Conservation (phyloP, 2,888 invertebrate species). For the Sesia bembeciformis region DNA sequence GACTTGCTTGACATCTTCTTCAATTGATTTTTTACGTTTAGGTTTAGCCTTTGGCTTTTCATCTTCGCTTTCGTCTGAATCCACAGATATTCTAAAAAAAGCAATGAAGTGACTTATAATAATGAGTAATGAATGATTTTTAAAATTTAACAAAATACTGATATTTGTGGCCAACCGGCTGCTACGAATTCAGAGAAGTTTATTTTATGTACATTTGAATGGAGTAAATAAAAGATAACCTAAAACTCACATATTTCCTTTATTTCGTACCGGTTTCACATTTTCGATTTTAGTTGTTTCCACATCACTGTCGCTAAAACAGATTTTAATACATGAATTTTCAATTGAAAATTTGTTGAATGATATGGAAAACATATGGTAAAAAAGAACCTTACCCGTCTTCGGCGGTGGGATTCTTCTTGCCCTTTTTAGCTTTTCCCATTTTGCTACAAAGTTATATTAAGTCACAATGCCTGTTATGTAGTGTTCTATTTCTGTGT, state of each 20-base stretch:
- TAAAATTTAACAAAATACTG: neutral
- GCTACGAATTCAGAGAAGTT: too few species aligned
- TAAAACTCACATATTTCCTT: constrained; percentile 57
- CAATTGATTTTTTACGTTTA: constrained; percentile 64
- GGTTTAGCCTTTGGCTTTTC: constrained; percentile 61
- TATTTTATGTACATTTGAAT: neutral
- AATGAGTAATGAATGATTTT: neutral
- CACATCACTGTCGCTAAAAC: constrained; percentile 78
- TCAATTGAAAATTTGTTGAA: constrained; percentile 4
- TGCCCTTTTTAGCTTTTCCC: constrained; percentile 89
- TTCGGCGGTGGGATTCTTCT: constrained; percentile 83
- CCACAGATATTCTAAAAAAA: constrained; percentile 41
- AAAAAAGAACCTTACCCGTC: constrained; percentile 77
- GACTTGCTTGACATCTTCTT: constrained; percentile 67
- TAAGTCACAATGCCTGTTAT: constrained; percentile 60
- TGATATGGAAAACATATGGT: constrained; percentile 35
- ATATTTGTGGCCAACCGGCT: neutral
- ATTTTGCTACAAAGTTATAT: constrained; percentile 56
- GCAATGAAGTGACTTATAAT: neutral
- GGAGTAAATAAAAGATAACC: constrained; percentile 32
- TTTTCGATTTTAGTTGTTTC: constrained; percentile 58
- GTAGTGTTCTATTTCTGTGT: constrained; percentile 44
- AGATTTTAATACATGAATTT: constrained; percentile 8
- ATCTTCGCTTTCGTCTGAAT: constrained; percentile 63
- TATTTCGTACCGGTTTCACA: constrained; percentile 47